These are phyloP conservation scores for Pangasius macronema DNA, from an alignment of 2,797 vertebrate genomes.

Conservation along the genomic window DNA sequence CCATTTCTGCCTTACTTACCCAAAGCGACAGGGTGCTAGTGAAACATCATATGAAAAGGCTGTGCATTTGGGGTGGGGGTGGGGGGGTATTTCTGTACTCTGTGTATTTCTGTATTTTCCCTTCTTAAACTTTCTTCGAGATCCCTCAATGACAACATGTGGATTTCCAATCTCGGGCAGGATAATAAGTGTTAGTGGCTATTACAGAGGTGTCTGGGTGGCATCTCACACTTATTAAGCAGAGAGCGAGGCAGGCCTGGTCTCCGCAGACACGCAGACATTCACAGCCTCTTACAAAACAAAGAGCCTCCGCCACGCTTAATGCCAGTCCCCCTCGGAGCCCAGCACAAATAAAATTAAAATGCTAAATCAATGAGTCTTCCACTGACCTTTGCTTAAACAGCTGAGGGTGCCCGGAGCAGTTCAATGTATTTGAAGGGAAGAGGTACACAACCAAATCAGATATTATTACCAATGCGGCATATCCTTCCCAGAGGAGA, in stretches of 20 bases:
- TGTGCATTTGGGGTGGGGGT: background rate
- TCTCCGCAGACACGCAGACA: slow-evolving; percentile 62
- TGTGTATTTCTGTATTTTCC: slow-evolving; percentile 27
- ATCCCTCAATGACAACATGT: slow-evolving; percentile 65
- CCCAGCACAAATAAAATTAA: slow-evolving; percentile 67
- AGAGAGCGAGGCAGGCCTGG: slow-evolving; percentile 50
- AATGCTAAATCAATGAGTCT: slow-evolving; percentile 69
- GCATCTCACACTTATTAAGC: slow-evolving; percentile 69
- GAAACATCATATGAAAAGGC: slow-evolving; percentile 31
- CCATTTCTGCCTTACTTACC: slow-evolving; percentile 43
- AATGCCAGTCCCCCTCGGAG: slow-evolving; percentile 67
- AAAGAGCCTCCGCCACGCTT: slow-evolving; percentile 58
- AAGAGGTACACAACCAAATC: slow-evolving; percentile 61
- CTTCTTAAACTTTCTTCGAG: slow-evolving; percentile 40
- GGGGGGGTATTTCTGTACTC: slow-evolving; percentile 29
- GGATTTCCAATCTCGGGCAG: slow-evolving; percentile 62
- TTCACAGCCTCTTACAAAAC: slow-evolving; percentile 65
- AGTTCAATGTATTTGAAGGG: slow-evolving; percentile 65
- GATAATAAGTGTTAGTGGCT: slow-evolving; percentile 69
- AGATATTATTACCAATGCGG: slow-evolving; percentile 58
- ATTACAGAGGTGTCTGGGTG: slow-evolving; percentile 61
- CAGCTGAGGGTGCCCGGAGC: slow-evolving; percentile 59
- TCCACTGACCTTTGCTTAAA: slow-evolving; percentile 68
- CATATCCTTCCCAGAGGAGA: slow-evolving; percentile 56
- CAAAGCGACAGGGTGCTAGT: slow-evolving; percentile 35